Percentiles rank a stretch among this genome's conserved stretches.
Conservation (phyloP, 2,797 vertebrate genomes). For the Arctocebus calabarensis region DNA sequence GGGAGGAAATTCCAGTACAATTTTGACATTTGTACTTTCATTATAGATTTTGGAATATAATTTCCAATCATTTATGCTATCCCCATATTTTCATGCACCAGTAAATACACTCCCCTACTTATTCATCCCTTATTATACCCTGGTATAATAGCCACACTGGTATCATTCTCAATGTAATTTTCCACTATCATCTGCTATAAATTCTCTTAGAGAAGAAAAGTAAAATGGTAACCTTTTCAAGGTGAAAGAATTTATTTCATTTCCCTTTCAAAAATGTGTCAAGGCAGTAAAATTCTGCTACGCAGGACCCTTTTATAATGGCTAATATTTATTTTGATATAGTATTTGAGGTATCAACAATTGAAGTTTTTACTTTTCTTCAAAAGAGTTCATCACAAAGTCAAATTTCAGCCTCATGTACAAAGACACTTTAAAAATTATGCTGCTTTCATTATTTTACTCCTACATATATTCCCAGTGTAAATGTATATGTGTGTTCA, state of each 20-base stretch:
- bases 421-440: background rate
- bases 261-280: background rate
- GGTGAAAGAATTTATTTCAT: constrained; percentile 14
- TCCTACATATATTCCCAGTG: background rate
- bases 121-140: background rate
- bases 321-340: constrained; percentile 4
- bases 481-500: background rate
- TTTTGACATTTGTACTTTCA: constrained; percentile 8
- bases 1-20: constrained; percentile 26
- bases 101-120: background rate
- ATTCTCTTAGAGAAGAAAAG: background rate
- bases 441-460: constrained; percentile 22
- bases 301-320: background rate
- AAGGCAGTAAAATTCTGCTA: background rate
- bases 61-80: constrained; percentile 10
- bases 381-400: constrained; percentile 34
- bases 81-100: background rate
- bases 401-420: constrained; percentile 27
- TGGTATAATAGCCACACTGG: background rate
- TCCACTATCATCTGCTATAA: background rate
- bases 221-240: constrained; percentile 15
- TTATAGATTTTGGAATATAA: background rate
- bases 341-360: constrained; percentile 11
- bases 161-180: constrained; percentile 13
- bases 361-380: constrained; percentile 44